Evolutionary conservation across 2,888 invertebrate genomes (phyloP).

Genomic region (Parnassius glacialis): DNA sequence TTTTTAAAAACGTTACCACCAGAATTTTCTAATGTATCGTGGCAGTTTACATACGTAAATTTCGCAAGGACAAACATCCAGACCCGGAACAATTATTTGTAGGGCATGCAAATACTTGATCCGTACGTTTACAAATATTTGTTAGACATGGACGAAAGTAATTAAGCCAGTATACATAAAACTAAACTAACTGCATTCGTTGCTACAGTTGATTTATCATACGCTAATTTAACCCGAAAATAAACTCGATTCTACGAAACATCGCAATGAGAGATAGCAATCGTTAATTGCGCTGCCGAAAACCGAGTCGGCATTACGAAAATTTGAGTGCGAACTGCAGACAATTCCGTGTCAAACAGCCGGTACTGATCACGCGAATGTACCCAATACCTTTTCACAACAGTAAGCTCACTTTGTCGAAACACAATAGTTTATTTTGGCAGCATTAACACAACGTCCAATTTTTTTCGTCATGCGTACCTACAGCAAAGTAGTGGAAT

Average conservation of each 20-base stretch:
- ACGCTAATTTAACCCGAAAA: slow-evolving; percentile 12
- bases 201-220: slow-evolving; percentile 13
- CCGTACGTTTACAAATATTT: too few relatives aligned
- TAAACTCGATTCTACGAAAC: slow-evolving; percentile 12
- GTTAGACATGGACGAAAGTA: too few relatives aligned
- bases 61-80: too few relatives aligned
- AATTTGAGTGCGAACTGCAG: slow-evolving; percentile 72
- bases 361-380: slow-evolving; percentile 57
- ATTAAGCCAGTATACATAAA: too few relatives aligned
- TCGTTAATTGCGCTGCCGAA: slow-evolving; percentile 70
- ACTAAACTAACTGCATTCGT: slow-evolving; percentile 2
- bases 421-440: neutral
- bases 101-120: too few relatives aligned
- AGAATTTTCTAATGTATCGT: too few relatives aligned
- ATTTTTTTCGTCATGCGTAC: too few relatives aligned
- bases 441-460: neutral
- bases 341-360: slow-evolving; percentile 65
- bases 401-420: slow-evolving; percentile 31
- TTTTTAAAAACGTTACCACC: too few relatives aligned
- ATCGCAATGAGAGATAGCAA: slow-evolving; percentile 51
- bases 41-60: too few relatives aligned
- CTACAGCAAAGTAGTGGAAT: too few relatives aligned
- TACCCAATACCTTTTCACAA: slow-evolving; percentile 36
- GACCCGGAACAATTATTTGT: too few relatives aligned
- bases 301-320: slow-evolving; percentile 64